These are phyloP conservation scores for Parelbella ahira DNA, from an alignment of 2,888 invertebrate genomes.

Conservation along the genomic window DNA sequence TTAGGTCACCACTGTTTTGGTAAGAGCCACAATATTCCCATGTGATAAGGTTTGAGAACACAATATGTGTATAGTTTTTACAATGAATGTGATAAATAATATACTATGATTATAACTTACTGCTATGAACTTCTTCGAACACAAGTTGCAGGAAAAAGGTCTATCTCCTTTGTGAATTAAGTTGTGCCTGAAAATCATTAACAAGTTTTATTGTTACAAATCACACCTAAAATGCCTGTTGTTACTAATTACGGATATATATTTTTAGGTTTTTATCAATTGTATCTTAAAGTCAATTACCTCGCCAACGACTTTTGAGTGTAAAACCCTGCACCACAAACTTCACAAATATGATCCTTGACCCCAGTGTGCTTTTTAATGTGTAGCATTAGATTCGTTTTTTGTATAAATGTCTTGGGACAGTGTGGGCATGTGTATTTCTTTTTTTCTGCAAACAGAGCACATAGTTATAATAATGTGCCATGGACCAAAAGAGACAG, in stretches of 20 bases:
- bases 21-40: too few species aligned
- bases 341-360: conserved; percentile 74
- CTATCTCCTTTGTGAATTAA: conserved; percentile 74
- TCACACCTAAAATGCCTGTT: too few species aligned
- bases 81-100: too few species aligned
- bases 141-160: conserved; percentile 67
- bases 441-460: conserved; percentile 60
- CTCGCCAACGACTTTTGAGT: conserved; percentile 72
- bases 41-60: too few species aligned
- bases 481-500: too few species aligned
- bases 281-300: too few species aligned
- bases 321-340: conserved; percentile 75
- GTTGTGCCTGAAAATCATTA: conserved; percentile 75
- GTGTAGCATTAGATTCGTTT: conserved; percentile 61
- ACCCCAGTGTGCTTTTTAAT: conserved; percentile 69
- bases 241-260: too few species aligned
- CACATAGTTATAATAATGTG: background rate
- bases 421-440: conserved; percentile 70
- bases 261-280: too few species aligned
- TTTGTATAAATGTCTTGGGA: conserved; percentile 67
- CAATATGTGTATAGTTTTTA: too few species aligned
- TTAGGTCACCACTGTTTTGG: too few species aligned
- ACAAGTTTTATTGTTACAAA: too few species aligned
- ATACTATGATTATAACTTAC: conserved; percentile 47
- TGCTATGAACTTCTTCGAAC: conserved; percentile 71